Percentiles rank a stretch among this genome's conserved stretches.
phyloP scores from a whole-genome alignment of 2,797 vertebrate genomes.

The Clarias pachynema region DNA sequence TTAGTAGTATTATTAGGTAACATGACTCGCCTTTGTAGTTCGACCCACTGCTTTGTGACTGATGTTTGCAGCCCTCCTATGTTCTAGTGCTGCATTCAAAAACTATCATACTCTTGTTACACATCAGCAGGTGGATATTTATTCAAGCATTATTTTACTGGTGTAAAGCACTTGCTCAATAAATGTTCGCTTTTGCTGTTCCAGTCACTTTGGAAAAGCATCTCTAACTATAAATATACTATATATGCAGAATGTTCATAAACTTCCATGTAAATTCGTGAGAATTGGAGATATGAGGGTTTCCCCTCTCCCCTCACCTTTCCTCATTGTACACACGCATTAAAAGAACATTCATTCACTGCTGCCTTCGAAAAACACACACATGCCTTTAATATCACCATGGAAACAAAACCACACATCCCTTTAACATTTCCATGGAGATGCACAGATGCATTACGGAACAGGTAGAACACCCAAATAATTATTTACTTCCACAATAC shows the following conservation, averaged over 20 bases:
- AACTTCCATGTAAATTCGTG: neutral
- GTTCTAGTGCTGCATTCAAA: neutral
- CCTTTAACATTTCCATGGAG: constrained; percentile 32
- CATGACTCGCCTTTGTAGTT: neutral
- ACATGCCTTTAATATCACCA: constrained; percentile 38
- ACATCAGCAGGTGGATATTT: constrained; percentile 2
- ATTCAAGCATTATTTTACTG: neutral
- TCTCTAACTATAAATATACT: neutral
- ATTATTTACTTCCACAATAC: constrained; percentile 5
- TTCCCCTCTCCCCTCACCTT: neutral
- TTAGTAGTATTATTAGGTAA: neutral
- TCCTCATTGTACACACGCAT: neutral
- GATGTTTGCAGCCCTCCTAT: neutral
- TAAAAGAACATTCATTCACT: neutral
- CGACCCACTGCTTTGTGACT: neutral
- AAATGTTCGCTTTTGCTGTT: neutral
- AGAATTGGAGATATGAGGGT: neutral
- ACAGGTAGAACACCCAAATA: constrained; percentile 28
- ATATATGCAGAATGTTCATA: neutral
- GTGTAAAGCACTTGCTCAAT: neutral
- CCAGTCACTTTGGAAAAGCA: neutral
- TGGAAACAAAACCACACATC: constrained; percentile 30
- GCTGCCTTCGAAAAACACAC: constrained; percentile 5
- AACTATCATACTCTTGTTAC: neutral
- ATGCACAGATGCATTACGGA: neutral